phyloP scores from a whole-genome alignment of 2,888 invertebrate genomes.

The Brachypalpus laphriformis region DNA sequence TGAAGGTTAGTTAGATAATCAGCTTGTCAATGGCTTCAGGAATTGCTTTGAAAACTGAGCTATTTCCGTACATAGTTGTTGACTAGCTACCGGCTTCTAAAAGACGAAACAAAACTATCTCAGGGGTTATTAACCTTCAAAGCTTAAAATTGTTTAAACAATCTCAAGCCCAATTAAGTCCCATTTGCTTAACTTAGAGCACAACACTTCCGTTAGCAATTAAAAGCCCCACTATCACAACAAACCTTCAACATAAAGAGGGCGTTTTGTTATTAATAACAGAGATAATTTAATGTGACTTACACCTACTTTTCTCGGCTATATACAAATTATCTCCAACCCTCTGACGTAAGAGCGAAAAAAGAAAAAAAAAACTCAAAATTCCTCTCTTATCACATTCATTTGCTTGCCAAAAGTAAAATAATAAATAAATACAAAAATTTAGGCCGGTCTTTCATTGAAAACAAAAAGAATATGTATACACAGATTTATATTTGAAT shows the following conservation, averaged over 20 bases:
- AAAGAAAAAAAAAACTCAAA: no score
- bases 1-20: no score
- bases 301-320: constrained; percentile 10
- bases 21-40: no score
- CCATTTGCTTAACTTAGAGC: neutral
- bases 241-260: neutral
- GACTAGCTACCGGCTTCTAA: no score
- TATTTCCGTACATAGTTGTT: no score
- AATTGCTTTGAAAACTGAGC: no score
- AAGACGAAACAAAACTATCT: no score
- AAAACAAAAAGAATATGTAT: neutral
- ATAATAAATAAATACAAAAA: neutral
- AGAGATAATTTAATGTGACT: neutral
- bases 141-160: no score
- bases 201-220: neutral
- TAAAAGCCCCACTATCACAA: neutral
- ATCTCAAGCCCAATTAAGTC: no score
- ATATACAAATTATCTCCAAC: neutral
- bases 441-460: neutral
- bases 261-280: constrained; percentile 24
- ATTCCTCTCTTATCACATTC: constrained; percentile 1
- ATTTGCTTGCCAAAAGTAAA: neutral
- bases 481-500: neutral
- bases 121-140: no score
- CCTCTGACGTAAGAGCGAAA: neutral